A percentile compares a stretch with the other conserved stretches of the same genome.
phyloP scores from a whole-genome alignment of 2,888 invertebrate species.

The Oligia fasciuncula region DNA sequence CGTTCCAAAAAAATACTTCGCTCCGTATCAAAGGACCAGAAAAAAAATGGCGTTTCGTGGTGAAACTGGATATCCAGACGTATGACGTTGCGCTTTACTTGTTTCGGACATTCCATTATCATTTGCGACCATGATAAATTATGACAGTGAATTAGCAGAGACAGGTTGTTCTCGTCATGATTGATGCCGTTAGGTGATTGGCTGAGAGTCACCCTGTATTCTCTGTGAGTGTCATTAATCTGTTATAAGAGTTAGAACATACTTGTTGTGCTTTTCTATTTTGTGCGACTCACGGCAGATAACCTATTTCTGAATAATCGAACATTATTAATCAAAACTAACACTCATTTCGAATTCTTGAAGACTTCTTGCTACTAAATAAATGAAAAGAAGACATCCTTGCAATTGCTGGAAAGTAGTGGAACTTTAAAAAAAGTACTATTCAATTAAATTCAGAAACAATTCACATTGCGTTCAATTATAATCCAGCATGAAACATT shows the following conservation, averaged over 20 bases:
- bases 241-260: neutral
- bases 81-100: slow-evolving; percentile 59
- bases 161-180: slow-evolving; percentile 41
- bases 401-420: no score
- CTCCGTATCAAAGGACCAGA: slow-evolving; percentile 28
- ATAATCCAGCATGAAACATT: no score
- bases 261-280: neutral
- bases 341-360: neutral
- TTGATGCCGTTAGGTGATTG: slow-evolving; percentile 42
- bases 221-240: slow-evolving; percentile 3
- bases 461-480: no score
- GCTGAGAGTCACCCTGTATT: slow-evolving; percentile 12
- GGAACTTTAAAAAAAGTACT: neutral
- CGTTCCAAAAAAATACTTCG: slow-evolving; percentile 27
- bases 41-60: slow-evolving; percentile 28
- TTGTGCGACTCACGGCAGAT: neutral
- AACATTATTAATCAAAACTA: neutral
- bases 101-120: slow-evolving; percentile 57
- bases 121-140: slow-evolving; percentile 54
- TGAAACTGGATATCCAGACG: slow-evolving; percentile 42
- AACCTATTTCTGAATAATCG: neutral
- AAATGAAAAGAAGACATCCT: no score
- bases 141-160: slow-evolving; percentile 52
- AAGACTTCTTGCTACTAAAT: neutral
- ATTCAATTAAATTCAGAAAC: no score